Conservation (phyloP, 1,140 invertebrate species). For the Scaptodrosophila lebanonensis region DNA sequence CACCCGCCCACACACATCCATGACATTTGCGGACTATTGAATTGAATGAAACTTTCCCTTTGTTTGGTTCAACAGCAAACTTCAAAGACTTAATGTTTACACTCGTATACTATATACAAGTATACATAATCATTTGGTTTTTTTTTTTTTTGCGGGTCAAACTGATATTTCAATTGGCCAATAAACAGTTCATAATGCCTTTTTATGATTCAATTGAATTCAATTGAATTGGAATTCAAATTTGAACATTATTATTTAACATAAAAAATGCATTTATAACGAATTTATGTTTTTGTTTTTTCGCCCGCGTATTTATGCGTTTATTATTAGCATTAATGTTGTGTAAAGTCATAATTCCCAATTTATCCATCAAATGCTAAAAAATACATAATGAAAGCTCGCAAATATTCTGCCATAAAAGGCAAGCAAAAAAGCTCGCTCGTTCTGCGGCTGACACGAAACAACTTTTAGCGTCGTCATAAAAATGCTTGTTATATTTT, state of each 20-base stretch:
- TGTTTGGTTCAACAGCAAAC: slow-evolving; percentile 1
- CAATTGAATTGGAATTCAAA: slow-evolving; percentile 22
- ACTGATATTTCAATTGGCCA: slow-evolving; percentile 32
- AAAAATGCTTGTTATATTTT: slow-evolving; percentile 24
- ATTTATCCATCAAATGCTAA: slow-evolving; percentile 35
- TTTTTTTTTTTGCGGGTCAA: background rate
- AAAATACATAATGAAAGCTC: slow-evolving; percentile 5
- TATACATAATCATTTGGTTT: background rate
- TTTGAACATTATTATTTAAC: slow-evolving; percentile 44
- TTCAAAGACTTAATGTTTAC: slow-evolving; percentile 27
- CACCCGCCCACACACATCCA: slow-evolving; percentile 30
- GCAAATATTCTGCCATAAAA: slow-evolving; percentile 24
- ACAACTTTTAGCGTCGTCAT: slow-evolving; percentile 40
- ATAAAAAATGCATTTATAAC: slow-evolving; percentile 54
- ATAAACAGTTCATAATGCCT: slow-evolving; percentile 24
- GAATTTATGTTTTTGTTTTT: slow-evolving; percentile 54
- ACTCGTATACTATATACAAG: background rate
- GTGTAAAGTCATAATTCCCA: slow-evolving; percentile 47
- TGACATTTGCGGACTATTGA: slow-evolving; percentile 16
- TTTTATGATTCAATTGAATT: slow-evolving; percentile 1
- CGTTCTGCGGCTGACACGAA: slow-evolving; percentile 36
- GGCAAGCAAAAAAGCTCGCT: background rate
- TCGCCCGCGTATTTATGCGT: slow-evolving; percentile 4
- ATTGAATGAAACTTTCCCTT: slow-evolving; percentile 6
- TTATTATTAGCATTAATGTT: slow-evolving; percentile 40